Evolutionary conservation across 2,888 invertebrate genomes (phyloP).

Genomic region (Pandemis cinnamomeana): DNA sequence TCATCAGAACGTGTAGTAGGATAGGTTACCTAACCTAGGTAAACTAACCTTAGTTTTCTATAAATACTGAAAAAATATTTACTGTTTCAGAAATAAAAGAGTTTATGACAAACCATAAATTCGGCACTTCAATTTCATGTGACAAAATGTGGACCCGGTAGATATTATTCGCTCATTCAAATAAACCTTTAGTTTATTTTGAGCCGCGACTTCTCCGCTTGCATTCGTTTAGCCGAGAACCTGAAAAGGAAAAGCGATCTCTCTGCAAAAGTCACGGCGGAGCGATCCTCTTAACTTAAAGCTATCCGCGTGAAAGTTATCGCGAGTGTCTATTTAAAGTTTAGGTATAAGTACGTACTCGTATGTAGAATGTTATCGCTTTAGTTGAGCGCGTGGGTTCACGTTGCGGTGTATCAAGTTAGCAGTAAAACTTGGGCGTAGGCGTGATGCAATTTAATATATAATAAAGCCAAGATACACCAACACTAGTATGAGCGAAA

Average conservation of each 20-base stretch:
- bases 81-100: too few relatives aligned
- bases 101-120: too few relatives aligned
- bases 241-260: background rate
- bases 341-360: background rate
- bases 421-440: background rate
- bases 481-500: background rate
- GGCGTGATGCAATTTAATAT: conserved; percentile 1
- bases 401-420: conserved; percentile 4
- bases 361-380: conserved; percentile 3
- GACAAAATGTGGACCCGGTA: too few relatives aligned
- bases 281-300: conserved; percentile 1
- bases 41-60: too few relatives aligned
- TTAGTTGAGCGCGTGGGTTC: conserved; percentile 5
- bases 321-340: background rate
- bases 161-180: background rate
- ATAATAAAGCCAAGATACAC: background rate
- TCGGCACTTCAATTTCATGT: too few relatives aligned
- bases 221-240: background rate
- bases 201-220: background rate
- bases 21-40: too few relatives aligned
- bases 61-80: too few relatives aligned
- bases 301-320: conserved; percentile 1
- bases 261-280: background rate
- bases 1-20: too few relatives aligned
- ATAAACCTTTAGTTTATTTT: background rate